Base-by-base conservation (phyloP, 2,888 invertebrate genomes). In the Cosmia pyralina region DNA sequence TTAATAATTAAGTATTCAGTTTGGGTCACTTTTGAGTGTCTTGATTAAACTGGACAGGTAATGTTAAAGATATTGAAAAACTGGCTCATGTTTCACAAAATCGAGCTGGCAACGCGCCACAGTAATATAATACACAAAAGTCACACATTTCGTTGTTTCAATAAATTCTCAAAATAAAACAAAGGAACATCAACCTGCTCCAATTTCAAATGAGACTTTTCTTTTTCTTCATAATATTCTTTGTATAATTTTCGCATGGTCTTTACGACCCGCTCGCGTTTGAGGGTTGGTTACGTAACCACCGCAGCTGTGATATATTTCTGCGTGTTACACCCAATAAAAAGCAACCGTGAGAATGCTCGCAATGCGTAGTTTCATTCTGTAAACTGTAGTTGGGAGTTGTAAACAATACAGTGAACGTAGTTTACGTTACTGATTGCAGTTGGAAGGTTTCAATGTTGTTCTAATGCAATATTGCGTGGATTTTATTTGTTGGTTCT, bases 281-380 rank as follows among this genome's bases (percentile, higher is more conserved):
- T 75, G 59, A 71, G 79, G 77, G 83, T 78, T 81, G 59, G 59
- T 85, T 83, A 73, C 72, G 72, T 72, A 78, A 78, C 74, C 63
- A 55, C 59, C 82, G 52, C 76, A 84, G 73, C 77, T 81, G 82
- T 70, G 77, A 82, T 81, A 86, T 81, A 79, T 72, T 72, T 67
- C 60, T 79, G 77, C 84, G 86, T 85, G 82, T 79, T 82, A 64
- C 76, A 74, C 74, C 62, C 50, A 60, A 80, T 85, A 84, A 83
- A 82, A 81, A 69, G 46, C 48, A 79, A 77, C 79, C 77, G 81
- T 85, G 81, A 67, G 82, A 85, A 85, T 76, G 74, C 59, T 55
- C 17, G 58, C 71, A 72, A 69, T 63, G 68, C 63, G 55, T 60
- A 73, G 60, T 69, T 70, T 72, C 58, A 79, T 84, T 75, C 68